A percentile compares a stretch with the other conserved stretches of the same genome.
Conservation (phyloP, 2,113 vertebrate species). For the Acanthisitta chloris region DNA sequence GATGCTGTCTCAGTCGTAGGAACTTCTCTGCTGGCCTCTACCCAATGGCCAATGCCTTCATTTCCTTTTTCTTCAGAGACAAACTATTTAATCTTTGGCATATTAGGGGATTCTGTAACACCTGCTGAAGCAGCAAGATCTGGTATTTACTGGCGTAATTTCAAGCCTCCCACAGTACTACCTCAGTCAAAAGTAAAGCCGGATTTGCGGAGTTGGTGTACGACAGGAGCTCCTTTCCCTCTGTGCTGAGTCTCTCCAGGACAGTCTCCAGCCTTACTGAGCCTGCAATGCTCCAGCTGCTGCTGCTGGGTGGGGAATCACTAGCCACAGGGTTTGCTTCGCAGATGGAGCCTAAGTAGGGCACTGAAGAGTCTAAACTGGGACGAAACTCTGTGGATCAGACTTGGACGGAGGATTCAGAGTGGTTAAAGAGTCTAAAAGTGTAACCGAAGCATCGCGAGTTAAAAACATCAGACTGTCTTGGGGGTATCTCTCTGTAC, state of each 20-base stretch:
- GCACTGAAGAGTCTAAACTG: slow-evolving; percentile 14
- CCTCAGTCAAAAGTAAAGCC: slow-evolving; percentile 86
- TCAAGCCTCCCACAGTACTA: slow-evolving; percentile 83
- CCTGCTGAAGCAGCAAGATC: slow-evolving; percentile 63
- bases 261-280: slow-evolving; percentile 60
- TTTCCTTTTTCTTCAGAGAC: slow-evolving; percentile 55
- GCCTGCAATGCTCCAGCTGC: slow-evolving; percentile 40
- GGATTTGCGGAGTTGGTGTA: slow-evolving; percentile 74
- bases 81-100: slow-evolving; percentile 60
- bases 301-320: slow-evolving; percentile 47
- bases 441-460: slow-evolving; percentile 47
- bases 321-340: slow-evolving; percentile 47
- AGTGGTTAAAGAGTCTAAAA: not conserved
- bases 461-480: slow-evolving; percentile 52
- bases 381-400: slow-evolving; percentile 27
- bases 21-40: slow-evolving; percentile 24
- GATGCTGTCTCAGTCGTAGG: slow-evolving; percentile 29
- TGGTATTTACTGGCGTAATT: slow-evolving; percentile 70
- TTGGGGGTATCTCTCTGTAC: slow-evolving; percentile 65
- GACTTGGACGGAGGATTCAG: slow-evolving; percentile 28
- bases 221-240: slow-evolving; percentile 76
- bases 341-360: slow-evolving; percentile 37
- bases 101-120: slow-evolving; percentile 56
- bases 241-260: slow-evolving; percentile 80
- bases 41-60: slow-evolving; percentile 37